Evolutionary conservation across 2,888 invertebrate species (phyloP), one percentile per base, ranked within the genome.

Genomic region (Lysandra bellargus): DNA sequence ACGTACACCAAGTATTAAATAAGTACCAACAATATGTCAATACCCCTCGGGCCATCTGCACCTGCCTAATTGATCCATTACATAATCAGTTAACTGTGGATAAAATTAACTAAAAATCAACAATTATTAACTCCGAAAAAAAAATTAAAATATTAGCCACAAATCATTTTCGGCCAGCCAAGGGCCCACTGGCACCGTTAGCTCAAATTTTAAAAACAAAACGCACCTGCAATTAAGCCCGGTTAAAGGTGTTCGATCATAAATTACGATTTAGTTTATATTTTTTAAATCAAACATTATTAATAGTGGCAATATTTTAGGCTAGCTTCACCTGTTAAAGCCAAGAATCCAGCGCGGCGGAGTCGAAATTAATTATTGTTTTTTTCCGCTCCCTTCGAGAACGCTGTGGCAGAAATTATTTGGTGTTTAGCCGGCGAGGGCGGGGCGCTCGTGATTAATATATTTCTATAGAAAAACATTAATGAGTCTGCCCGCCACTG

Each of bases 361-460:
- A 88, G 89, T 85, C 88, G 88, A 91, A 91, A 94, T 93, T 93
- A 92, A 93, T 93, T 93, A 90, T 89, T 89, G 86, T 90, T 91
- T 92, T 92, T 89, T 86, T 85, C 82, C 83, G 84, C 85, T 85
- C 88, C 86, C 87, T 88, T 85, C 86, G 86, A 87, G 89, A 90
- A 91, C 89, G 89, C 87, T 92, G 88, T 87, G 88, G 90, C 92
- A 91, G 89, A 92, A 92, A 93, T 94, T 92, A 93, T 93, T 94
- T 93, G 92, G 93, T 93, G 89, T 93, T 94, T 94, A 92, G 90
- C 92, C 92, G 92, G 88, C 86, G 90, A 86, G 91, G 93, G 93
- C 92, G 94, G 86, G 91, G 92, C 84, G 79, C 83, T 83, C 84
- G 87, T 93, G 93, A 94, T 94, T 94, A 93, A 94, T 93, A 92